Conservation (phyloP, 2,113 vertebrate genomes). For the Pelobates fuscus region DNA sequence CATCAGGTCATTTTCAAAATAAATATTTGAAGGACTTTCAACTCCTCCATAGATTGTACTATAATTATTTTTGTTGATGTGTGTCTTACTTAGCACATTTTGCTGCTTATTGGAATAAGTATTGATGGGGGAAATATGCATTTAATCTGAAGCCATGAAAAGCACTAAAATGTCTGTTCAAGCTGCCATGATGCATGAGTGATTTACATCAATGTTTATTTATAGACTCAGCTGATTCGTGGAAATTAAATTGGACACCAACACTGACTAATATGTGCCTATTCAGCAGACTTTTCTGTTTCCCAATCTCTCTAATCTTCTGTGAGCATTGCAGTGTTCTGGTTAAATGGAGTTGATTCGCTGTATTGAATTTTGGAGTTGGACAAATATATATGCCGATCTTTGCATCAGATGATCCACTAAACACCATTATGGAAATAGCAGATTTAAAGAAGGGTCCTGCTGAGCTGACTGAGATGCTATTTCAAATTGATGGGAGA, state of each 20-base stretch:
- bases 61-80: too few species aligned
- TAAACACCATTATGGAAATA: too few species aligned
- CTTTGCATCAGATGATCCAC: too few species aligned
- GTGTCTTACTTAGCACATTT: too few species aligned
- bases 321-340: background rate
- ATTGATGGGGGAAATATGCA: background rate
- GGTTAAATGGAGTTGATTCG: background rate
- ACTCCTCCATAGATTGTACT: too few species aligned
- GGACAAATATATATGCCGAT: background rate
- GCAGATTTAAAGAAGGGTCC: too few species aligned
- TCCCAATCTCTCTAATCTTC: background rate
- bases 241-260: background rate
- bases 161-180: background rate
- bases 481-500: too few species aligned
- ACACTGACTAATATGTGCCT: background rate
- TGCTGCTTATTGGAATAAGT: too few species aligned
- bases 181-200: background rate
- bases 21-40: too few species aligned
- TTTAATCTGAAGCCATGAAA: background rate
- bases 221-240: background rate
- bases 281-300: background rate
- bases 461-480: too few species aligned
- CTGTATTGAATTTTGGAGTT: background rate
- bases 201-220: background rate
- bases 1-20: too few species aligned